Evolutionary conservation across 2,888 invertebrate genomes (phyloP).

Genomic region (Phengaris arion): DNA sequence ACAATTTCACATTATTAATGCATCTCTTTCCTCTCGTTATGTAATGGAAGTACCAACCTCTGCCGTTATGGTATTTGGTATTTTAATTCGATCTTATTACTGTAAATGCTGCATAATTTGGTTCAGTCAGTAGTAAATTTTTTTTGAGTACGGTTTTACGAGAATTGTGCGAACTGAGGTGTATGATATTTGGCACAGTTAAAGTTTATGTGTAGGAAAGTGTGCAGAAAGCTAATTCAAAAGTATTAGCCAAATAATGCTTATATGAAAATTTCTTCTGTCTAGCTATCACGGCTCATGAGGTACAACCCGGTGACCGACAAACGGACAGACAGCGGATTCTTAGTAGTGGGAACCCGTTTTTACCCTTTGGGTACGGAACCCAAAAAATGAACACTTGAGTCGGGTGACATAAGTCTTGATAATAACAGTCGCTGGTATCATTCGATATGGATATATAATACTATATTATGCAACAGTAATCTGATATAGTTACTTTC

Average conservation of each 20-base stretch:
- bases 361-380: background rate
- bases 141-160: no score
- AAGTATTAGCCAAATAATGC: no score
- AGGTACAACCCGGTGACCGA: no score
- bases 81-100: constrained; percentile 15
- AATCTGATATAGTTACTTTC: constrained; percentile 8
- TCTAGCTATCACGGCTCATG: no score
- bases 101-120: background rate
- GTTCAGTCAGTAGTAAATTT: background rate
- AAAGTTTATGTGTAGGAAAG: no score
- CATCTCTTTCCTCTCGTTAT: background rate
- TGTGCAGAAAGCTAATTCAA: no score
- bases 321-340: no score
- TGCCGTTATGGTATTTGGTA: constrained; percentile 1
- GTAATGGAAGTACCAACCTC: background rate
- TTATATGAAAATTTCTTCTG: no score
- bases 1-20: background rate
- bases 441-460: constrained; percentile 5
- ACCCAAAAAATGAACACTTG: background rate
- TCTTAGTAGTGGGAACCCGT: no score
- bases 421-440: background rate
- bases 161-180: no score
- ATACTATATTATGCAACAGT: background rate
- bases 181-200: no score
- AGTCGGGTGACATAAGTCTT: background rate